phyloP scores from a whole-genome alignment of 2,888 invertebrate genomes.

The Erannis defoliaria region DNA sequence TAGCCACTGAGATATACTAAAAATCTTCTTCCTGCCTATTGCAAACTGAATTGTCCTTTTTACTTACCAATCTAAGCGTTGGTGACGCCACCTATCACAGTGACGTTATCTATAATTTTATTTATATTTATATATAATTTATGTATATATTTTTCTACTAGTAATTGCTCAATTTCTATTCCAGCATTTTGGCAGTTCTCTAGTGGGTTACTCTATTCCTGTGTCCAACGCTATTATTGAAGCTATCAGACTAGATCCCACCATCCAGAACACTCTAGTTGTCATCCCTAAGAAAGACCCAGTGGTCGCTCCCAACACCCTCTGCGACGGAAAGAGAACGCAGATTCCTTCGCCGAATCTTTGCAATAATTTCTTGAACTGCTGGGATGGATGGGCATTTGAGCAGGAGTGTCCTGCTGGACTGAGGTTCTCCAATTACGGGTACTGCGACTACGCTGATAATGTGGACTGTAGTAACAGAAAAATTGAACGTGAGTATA shows the following conservation, averaged over 20 bases:
- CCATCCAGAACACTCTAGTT: constrained; percentile 70
- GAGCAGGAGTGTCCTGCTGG: constrained; percentile 89
- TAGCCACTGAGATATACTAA: no score
- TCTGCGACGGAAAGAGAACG: constrained; percentile 83
- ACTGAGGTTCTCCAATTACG: constrained; percentile 86
- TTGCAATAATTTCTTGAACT: constrained; percentile 89
- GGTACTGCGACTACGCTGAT: constrained; percentile 88
- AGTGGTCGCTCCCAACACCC: constrained; percentile 63
- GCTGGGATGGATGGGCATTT: constrained; percentile 90
- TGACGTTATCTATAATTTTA: no score
- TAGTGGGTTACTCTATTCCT: constrained; percentile 73
- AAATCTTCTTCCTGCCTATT: no score
- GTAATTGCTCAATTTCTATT: neutral
- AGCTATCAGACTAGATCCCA: constrained; percentile 68
- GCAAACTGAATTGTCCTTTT: no score
- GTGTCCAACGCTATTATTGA: constrained; percentile 76
- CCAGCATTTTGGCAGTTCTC: constrained; percentile 56
- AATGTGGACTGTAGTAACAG: constrained; percentile 88
- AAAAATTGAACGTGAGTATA: constrained; percentile 65
- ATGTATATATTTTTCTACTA: no score
- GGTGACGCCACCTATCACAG: no score
- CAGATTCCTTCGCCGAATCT: constrained; percentile 87
- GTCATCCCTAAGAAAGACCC: constrained; percentile 60
- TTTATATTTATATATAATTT: no score
- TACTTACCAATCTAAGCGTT: no score